A percentile compares a stretch with the other conserved stretches of the same genome.
phyloP scores from a whole-genome alignment of 2,888 invertebrate species.

The Brenthis daphne region DNA sequence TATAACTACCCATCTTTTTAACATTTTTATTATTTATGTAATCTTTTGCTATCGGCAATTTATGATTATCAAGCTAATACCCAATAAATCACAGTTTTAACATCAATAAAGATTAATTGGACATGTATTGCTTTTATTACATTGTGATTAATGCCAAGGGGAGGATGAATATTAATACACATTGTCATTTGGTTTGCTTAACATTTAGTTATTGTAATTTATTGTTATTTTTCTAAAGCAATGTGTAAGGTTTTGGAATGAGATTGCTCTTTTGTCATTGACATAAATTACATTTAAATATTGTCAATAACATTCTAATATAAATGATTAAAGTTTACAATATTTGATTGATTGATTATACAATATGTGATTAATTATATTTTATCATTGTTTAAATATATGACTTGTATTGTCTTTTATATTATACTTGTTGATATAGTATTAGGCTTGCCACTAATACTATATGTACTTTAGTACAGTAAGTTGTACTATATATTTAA shows the following conservation, averaged over 20 bases:
- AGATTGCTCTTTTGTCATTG: no score
- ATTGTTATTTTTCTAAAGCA: neutral
- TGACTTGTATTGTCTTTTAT: no score
- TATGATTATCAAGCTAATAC: constrained; percentile 2
- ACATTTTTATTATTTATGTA: neutral
- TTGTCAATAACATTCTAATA: no score
- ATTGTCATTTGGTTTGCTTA: neutral
- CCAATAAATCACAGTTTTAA: constrained; percentile 30
- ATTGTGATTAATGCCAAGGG: constrained; percentile 2
- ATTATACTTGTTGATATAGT: no score
- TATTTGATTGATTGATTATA: no score
- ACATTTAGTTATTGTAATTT: neutral
- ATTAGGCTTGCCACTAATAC: no score
- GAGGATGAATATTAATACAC: constrained; percentile 2
- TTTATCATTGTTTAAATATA: no score
- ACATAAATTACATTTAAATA: no score
- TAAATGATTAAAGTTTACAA: no score
- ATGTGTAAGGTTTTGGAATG: neutral
- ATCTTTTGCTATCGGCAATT: neutral
- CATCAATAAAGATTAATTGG: constrained; percentile 12
- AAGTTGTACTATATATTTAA: neutral
- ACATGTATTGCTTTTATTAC: constrained; percentile 16
- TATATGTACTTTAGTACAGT: no score
- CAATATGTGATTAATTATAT: no score
- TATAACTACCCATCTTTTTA: neutral